Evolutionary conservation across 2,113 vertebrate genomes (phyloP), one percentile per base, ranked within the genome.

Genomic region (Sinocyclocheilus anophthalmus): DNA sequence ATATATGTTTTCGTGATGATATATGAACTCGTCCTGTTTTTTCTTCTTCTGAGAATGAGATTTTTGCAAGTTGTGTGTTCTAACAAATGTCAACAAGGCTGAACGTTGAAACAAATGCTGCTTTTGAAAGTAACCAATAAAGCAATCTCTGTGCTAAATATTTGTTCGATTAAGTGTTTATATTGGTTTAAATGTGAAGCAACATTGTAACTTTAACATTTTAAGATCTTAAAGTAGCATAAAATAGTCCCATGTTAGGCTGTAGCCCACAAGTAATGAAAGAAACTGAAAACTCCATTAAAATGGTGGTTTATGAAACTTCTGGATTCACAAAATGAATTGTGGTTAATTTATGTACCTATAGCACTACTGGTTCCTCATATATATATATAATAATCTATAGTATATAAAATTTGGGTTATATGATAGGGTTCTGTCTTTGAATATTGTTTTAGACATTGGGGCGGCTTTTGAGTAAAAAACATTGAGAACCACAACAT

Each of bases 41-140:
- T 30, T 57, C 18, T 69, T 3, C 30, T 37, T 33, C 4, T 78
- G 5, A 59, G 26, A 70, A 39, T 79, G 55, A n/a, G 20, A 59
- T 42, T 30, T 30, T 80, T 14, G 57, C 22, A 16, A 4, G 20
- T 39, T 61, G 57, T n/a, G 2, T 61, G 33, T 30, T 57, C 16
- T 80, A 39, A 79, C 55, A n/a, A 39, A 42, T 39, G 22, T 80
- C 55, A 26, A 26, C 16, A 78, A 87, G 50, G 14, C 84, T 67
- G 39, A 79, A 78, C 48, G 42, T 80, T 69, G 22, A 69, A 59
- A 45, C 33, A 61, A 73, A 37, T 81, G 24, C 42, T 45, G 33
- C 69, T 78, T 86, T 61, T 24, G 11, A 55, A 85, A 78, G n/a
- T 48, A 67, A 81, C n/a, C 59, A 81, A 45, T 81, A 48, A 67